Evolutionary conservation across 2,888 invertebrate genomes (phyloP), one percentile per base, ranked within the genome.

Genomic region (Thecophora atra): DNA sequence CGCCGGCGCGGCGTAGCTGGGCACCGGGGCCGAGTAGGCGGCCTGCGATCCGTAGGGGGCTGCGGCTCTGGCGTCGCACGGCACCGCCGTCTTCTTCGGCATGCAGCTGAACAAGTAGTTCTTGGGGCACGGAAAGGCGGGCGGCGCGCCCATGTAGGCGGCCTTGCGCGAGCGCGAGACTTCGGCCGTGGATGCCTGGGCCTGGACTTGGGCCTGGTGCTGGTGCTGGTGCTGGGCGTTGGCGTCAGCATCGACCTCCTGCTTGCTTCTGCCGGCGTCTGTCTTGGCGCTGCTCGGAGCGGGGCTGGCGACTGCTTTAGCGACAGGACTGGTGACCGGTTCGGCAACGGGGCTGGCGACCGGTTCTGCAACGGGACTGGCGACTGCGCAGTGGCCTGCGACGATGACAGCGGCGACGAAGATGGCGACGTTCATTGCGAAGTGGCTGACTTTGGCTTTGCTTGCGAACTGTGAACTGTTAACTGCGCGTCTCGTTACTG

Each of bases 31-130:
- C 26, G 82, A 83, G 74, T 83, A 83, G 42, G 82, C 82, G 24
- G 82, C 84, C 75, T 65, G 77, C 77, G 52, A 79, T 73, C 65
- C 71, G 60, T 81, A 79, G 28, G 79, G 76, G 3, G 78, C 60
- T 4, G 78, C 74, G 77, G 17, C 77, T 77, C 47, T 15, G 17
- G 73, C 72, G 28, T 72, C 30, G 70, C 78, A 82, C 2, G 82
- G 81, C 8, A 76, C 81, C 2, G 79, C 79, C 19, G 77, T 72
- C 71, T 82, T 70, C 21, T 78, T 78, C 5, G 82, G 82, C 58
- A 80, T 79, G 70, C 82, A 82, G 74, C 82, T 82, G 70, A 82
- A 82, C 66, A 82, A 65, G 42, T 82, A 82, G 72, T 79, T 82
- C 47, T 76, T 76, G 28, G n/a, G n/a, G n/a, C n/a, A n/a, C n/a